phyloP scores from a whole-genome alignment of 2,888 invertebrate genomes.

The Polyploca ridens region DNA sequence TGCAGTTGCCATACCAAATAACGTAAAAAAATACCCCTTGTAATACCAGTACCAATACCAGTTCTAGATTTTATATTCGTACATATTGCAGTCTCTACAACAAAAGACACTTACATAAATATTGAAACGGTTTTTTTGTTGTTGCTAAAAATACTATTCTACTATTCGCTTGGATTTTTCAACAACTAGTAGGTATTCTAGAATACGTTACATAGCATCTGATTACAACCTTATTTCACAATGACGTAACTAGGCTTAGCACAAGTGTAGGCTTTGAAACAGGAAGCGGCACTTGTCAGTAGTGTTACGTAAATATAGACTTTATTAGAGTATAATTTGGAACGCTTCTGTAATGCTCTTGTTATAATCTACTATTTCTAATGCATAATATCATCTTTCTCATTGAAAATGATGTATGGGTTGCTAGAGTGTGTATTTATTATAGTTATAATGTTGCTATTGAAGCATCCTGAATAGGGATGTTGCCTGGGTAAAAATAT shows the following conservation, averaged over 20 bases:
- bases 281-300: slow-evolving; percentile 1
- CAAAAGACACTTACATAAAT: too few species aligned
- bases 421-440: neutral
- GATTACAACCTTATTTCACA: neutral
- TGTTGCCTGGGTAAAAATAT: too few species aligned
- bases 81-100: too few species aligned
- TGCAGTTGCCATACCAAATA: too few species aligned
- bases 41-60: too few species aligned
- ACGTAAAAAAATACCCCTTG: too few species aligned
- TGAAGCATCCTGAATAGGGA: too few species aligned
- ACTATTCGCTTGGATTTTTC: neutral
- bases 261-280: neutral
- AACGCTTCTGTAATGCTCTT: neutral
- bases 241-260: slow-evolving; percentile 4
- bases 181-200: neutral
- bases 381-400: neutral
- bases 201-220: neutral
- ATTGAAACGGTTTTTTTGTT: neutral
- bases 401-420: neutral
- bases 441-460: too few species aligned
- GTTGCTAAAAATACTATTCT: too few species aligned
- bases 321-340: neutral
- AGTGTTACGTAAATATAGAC: neutral
- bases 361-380: neutral
- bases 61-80: too few species aligned